Percentiles rank a stretch among this genome's conserved stretches.
Conservation (phyloP, 2,888 invertebrate species). For the Andrena chrysosceles region DNA sequence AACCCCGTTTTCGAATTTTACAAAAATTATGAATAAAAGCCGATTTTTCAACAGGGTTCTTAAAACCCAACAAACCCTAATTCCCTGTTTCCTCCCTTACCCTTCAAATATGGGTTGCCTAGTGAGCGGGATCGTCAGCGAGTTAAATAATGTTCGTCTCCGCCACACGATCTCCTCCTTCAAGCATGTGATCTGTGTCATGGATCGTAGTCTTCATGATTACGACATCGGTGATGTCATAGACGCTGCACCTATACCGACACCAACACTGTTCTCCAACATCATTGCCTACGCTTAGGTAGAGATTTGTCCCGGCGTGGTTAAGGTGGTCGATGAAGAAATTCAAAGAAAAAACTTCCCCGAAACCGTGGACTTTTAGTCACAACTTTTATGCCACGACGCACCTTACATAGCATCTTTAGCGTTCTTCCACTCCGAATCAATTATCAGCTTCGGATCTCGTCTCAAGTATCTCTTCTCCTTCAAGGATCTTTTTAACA, state of each 20-base stretch:
- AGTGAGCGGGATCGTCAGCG: background rate
- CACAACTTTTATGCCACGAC: too few relatives aligned
- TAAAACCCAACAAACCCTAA: too few relatives aligned
- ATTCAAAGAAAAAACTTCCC: background rate
- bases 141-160: conserved; percentile 17
- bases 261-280: conserved; percentile 40
- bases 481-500: too few relatives aligned
- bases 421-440: too few relatives aligned
- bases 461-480: too few relatives aligned
- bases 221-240: conserved; percentile 79
- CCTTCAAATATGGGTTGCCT: background rate
- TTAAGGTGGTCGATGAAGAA: background rate
- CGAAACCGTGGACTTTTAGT: too few relatives aligned
- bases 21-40: too few relatives aligned
- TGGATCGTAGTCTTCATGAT: conserved; percentile 69
- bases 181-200: conserved; percentile 69
- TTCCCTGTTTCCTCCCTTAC: background rate
- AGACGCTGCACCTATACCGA: conserved; percentile 56
- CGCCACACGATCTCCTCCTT: conserved; percentile 48
- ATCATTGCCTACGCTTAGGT: conserved; percentile 56
- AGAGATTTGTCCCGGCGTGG: conserved; percentile 30
- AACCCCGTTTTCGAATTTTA: too few relatives aligned
- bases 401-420: too few relatives aligned
- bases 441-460: too few relatives aligned
- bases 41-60: too few relatives aligned